phyloP scores from a whole-genome alignment of 2,888 invertebrate species.

The Cyclophora albipunctata region DNA sequence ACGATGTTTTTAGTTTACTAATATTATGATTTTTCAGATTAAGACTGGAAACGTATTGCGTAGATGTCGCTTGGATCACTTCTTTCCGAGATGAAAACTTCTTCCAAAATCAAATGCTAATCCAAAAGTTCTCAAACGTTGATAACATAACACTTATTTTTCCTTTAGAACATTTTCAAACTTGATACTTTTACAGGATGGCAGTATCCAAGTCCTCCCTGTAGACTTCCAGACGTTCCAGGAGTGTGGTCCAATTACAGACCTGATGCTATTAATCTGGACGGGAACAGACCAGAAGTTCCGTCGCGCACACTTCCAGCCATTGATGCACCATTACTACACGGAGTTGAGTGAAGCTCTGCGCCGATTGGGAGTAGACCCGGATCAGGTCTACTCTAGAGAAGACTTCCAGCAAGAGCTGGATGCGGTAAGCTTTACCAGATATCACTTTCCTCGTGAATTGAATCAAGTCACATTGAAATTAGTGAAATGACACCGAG shows the following conservation, averaged over 20 bases:
- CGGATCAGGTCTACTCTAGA: slow-evolving; percentile 31
- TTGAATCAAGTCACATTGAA: too few relatives aligned
- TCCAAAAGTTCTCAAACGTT: too few relatives aligned
- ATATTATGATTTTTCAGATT: too few relatives aligned
- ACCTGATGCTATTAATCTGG: slow-evolving; percentile 42
- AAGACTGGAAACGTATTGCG: slow-evolving; percentile 5
- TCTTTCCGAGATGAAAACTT: too few relatives aligned
- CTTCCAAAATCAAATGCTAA: too few relatives aligned
- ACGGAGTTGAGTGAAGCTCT: slow-evolving; percentile 25
- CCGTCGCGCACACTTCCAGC: slow-evolving; percentile 27
- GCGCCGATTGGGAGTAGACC: slow-evolving; percentile 23
- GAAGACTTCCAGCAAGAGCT: slow-evolving; percentile 21
- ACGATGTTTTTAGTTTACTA: too few relatives aligned
- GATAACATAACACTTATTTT: too few relatives aligned
- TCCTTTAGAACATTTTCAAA: neutral
- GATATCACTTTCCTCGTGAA: too few relatives aligned
- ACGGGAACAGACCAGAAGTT: slow-evolving; percentile 36
- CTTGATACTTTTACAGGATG: slow-evolving; percentile 6
- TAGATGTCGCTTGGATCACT: too few relatives aligned
- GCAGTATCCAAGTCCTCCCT: slow-evolving; percentile 22
- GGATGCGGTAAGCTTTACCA: too few relatives aligned
- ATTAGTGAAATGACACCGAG: too few relatives aligned
- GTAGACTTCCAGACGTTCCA: slow-evolving; percentile 44
- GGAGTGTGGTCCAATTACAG: slow-evolving; percentile 28
- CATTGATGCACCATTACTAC: slow-evolving; percentile 35